Conservation (phyloP, 2,797 vertebrate species). For the Pipistrellus kuhlii region DNA sequence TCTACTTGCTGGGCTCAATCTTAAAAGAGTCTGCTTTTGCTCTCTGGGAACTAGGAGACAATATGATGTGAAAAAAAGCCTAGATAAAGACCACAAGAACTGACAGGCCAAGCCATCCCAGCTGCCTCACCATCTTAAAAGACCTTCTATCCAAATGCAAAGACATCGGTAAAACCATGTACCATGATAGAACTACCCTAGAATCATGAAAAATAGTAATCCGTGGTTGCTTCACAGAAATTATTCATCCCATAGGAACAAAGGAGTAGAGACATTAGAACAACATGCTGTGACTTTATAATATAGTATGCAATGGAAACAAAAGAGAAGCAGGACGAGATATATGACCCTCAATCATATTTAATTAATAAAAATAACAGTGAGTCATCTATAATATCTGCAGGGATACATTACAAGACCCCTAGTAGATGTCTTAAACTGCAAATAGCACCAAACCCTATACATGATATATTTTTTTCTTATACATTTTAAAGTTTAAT, state of each 20-base stretch:
- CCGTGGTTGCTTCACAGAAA: neutral
- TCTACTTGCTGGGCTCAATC: neutral
- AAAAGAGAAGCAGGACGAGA: neutral
- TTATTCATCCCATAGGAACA: neutral
- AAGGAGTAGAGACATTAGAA: neutral
- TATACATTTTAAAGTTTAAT: neutral
- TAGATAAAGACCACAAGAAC: neutral
- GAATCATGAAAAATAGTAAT: constrained; percentile 2
- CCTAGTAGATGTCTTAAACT: neutral
- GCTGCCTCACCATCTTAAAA: neutral
- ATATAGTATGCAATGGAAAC: neutral
- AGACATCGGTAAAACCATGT: neutral
- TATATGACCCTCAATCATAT: neutral
- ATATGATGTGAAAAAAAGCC: neutral
- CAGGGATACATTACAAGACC: neutral
- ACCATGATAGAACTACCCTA: neutral
- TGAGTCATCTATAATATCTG: neutral
- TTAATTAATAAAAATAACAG: too few species aligned
- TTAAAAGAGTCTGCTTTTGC: neutral
- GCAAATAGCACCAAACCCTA: neutral
- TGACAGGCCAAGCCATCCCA: neutral
- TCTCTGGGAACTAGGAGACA: neutral
- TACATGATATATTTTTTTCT: neutral
- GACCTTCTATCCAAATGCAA: neutral
- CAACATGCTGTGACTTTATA: neutral